Conservation (phyloP, 2,888 invertebrate genomes). For the Meiosimyza platycephala region DNA sequence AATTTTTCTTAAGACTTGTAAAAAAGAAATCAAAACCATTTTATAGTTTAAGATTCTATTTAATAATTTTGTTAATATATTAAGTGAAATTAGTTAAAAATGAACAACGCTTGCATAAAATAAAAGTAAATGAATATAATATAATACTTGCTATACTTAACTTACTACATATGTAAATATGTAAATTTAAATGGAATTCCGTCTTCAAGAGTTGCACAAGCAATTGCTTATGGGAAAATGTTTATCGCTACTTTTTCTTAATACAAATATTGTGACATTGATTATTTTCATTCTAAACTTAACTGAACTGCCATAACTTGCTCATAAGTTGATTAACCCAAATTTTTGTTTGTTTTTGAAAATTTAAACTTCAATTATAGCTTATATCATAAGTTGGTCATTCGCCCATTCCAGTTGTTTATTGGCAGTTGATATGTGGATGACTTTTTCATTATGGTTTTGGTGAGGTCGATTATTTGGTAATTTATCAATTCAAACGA, state of each 20-base stretch:
- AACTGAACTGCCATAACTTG: constrained; percentile 31
- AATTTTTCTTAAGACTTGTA: too few species aligned
- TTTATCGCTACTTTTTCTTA: neutral
- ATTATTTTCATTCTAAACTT: constrained; percentile 6
- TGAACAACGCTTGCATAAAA: constrained; percentile 28
- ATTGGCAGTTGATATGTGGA: too few species aligned
- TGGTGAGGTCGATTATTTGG: too few species aligned
- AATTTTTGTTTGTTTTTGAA: too few species aligned
- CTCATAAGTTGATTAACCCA: constrained; percentile 26
- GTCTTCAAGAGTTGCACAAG: constrained; percentile 23
- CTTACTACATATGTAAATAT: neutral
- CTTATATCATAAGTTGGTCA: too few species aligned
- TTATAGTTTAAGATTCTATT: constrained; percentile 33
- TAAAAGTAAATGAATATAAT: constrained; percentile 27
- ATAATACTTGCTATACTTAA: constrained; percentile 6
- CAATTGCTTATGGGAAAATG: constrained; percentile 5
- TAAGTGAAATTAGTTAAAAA: constrained; percentile 47
- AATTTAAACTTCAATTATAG: too few species aligned
- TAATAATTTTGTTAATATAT: constrained; percentile 35
- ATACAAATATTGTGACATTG: neutral
- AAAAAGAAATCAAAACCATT: constrained; percentile 15
- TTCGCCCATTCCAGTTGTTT: too few species aligned
- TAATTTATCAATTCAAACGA: too few species aligned
- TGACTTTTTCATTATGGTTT: too few species aligned
- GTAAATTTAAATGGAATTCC: constrained; percentile 24